These are phyloP conservation scores for Kryptolebias marmoratus DNA, from an alignment of 2,113 vertebrate species.

Conservation along the genomic window DNA sequence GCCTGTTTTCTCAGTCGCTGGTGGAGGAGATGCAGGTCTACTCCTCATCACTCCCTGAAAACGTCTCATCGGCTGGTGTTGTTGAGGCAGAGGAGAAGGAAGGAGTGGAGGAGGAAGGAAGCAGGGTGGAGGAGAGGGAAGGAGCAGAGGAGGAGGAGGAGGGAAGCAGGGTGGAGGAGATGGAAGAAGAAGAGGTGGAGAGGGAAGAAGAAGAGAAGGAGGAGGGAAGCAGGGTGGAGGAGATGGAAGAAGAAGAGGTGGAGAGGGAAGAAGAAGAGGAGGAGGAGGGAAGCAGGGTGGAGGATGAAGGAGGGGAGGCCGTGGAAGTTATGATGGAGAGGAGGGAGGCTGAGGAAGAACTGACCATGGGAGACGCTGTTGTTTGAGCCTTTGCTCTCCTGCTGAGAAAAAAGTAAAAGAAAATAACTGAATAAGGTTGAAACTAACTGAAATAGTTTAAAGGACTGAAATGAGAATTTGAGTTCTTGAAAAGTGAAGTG, in stretches of 20 bases:
- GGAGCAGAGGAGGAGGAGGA: conserved; percentile 9
- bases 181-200: not conserved
- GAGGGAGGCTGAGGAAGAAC: not conserved
- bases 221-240: not conserved
- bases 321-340: conserved; percentile 28
- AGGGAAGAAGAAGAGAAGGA: not conserved
- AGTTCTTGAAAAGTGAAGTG: not conserved
- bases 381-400: conserved; percentile 18
- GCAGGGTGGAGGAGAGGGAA: not conserved
- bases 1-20: not conserved
- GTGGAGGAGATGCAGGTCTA: not conserved
- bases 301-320: conserved; percentile 6
- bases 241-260: not conserved
- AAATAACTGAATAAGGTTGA: not conserved
- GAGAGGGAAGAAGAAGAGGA: not conserved
- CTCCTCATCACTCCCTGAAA: rapidly evolving
- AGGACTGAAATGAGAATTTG: not conserved
- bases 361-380: not conserved
- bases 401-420: not conserved
- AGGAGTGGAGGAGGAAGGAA: not conserved
- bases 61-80: not conserved
- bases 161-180: not conserved
- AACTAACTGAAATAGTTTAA: not conserved
- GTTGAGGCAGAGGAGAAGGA: not conserved
- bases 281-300: not conserved